Conservation (phyloP, 2,113 vertebrate species). For the Leucoraja erinaceus region DNA sequence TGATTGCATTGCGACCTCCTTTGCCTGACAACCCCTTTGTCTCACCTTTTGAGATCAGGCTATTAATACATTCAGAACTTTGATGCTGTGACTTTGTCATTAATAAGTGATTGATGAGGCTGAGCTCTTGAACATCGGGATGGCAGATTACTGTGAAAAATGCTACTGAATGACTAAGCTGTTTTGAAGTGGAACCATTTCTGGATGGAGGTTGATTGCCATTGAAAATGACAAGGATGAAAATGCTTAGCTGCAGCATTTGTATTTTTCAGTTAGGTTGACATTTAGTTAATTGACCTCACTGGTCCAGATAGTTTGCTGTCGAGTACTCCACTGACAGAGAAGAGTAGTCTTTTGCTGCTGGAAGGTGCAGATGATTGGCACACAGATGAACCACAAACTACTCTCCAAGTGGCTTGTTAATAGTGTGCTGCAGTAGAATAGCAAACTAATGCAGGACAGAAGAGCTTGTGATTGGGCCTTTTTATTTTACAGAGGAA, state of each 20-base stretch:
- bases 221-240: neutral
- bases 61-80: neutral
- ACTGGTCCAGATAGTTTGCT: neutral
- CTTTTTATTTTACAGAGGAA: neutral
- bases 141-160: neutral
- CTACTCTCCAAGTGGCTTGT: neutral
- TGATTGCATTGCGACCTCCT: neutral
- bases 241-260: neutral
- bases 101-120: slow-evolving; percentile 19
- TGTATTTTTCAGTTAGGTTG: neutral
- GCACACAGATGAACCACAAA: neutral
- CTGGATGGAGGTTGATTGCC: neutral
- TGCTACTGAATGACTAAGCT: neutral
- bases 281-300: neutral
- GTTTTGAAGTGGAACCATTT: too few species aligned
- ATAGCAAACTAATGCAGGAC: neutral
- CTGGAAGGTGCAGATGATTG: neutral
- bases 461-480: neutral
- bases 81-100: neutral
- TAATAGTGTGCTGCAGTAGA: neutral
- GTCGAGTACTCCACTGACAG: neutral
- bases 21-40: neutral
- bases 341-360: neutral
- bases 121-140: neutral
- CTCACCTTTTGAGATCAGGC: slow-evolving; percentile 8